Evolutionary conservation across 2,797 vertebrate species (phyloP), one percentile per base, ranked within the genome.

Genomic region (Lemur catta): DNA sequence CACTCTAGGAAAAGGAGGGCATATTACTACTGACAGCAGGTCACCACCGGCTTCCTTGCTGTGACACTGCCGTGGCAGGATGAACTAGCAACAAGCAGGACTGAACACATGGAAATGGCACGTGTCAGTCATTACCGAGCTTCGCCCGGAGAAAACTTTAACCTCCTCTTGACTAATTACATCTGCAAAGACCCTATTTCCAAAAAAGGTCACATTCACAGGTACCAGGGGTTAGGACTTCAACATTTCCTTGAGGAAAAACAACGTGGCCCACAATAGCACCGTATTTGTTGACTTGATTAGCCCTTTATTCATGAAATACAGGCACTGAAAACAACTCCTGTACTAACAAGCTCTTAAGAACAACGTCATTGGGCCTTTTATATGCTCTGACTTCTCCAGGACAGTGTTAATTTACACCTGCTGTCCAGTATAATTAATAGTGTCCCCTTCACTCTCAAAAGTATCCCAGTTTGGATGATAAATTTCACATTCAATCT

Each of bases 241-340:
- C 2, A 26, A 33, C 28, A 43, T 10, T 2, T 28, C 46, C 84
- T 38, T 41, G 6, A 0, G 46, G 55, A 33, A 24, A 50, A 18
- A 50, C 26, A 82, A 30, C n/a, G 84, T 24, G 30, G 17, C 4
- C 4, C 38, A 35, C 13, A 38, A 46, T 10, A 35, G 33, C 3
- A 11, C 24, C 30, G 1, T 6, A 8, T 35, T 26, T 48, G 28
- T 57, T 72, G n/a, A 67, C 33, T 10, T 33, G 57, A 48, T 43
- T 22, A 67, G 30, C 57, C 43, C 43, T 80, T 96, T 89, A 96
- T 79, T 67, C 57, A 74, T 24, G 71, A 93, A 95, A 97, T 85
- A 76, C 43, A 71, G 71, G n/a, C 67, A 88, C 50, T 65, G n/a
- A 85, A 80, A 69, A 96, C 22, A 7, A 30, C 55, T 13, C 0